Evolutionary conservation across 1,140 invertebrate species (phyloP), one percentile per base, ranked within the genome.

Genomic region (Brachionus calyciflorus): DNA sequence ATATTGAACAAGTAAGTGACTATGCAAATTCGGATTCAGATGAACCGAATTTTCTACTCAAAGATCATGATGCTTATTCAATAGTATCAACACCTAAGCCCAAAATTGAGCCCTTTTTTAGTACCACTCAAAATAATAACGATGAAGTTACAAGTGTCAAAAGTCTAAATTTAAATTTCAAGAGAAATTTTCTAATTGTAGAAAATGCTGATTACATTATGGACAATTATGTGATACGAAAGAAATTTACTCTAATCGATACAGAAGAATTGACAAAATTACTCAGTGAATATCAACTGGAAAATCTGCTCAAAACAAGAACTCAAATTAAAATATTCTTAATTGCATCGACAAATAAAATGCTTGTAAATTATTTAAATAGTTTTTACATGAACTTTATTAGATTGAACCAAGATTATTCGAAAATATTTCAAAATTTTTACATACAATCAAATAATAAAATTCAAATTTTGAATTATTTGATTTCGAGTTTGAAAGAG

Each of bases 61-160:
- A 51, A 73, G 51, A 73, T 33, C 46, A 73, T 33, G 69, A 73
- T 12, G 46, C 69, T 17, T 73, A 73, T 41, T 73, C 69, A 17
- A 73, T 73, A n/a, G 46, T 73, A 21, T 73, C 69, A 7, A 73
- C 69, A 14, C 69, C 69, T 10, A 73, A 73, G n/a, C 69, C 69
- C 7, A 73, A 73, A 41, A 49, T 73, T 10, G 46, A 51, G n/a
- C 69, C 69, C 2, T 73, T 51, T 46, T 73, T 26, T 24, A 44
- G 19, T 1, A n/a, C n/a, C n/a, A n/a, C n/a, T n/a, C 60, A 65
- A 37, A 65, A 4, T 65, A 9, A 12, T 44, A 19, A 4, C 17
- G 60, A 44, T 19, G 21, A n/a, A n/a, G n/a, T 46, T 3, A 14
- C 12, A 10, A 24, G 44, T 2, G 19, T 44, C 0, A 19, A 65